Evolutionary conservation across 2,888 invertebrate genomes (phyloP), one percentile per base, ranked within the genome.

Genomic region (Hipparchia semele): DNA sequence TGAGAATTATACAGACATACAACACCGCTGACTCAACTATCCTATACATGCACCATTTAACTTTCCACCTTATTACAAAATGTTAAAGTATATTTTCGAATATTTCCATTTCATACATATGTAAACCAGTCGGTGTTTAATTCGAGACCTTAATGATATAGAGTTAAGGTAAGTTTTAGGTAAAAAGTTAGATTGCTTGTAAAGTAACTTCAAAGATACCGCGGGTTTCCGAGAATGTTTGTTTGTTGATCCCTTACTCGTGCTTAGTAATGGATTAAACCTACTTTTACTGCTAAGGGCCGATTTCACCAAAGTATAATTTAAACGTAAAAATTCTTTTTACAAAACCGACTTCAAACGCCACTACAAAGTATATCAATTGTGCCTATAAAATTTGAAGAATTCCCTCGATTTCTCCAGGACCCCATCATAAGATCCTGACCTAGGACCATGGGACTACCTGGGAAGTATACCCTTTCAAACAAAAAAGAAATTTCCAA

Each of bases 1-100:
- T 76, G 76, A 73, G 73, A 76, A 76, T 69, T 49, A 69, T 58
- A 68, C 68, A 39, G 75, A 73, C 62, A 76, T 54, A 73, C 73
- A 72, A 76, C 71, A 76, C 76, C 73, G 73, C 68, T 70, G 54
- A 65, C 70, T 72, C 74, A 66, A 68, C 60, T 53, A 2, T 65
- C 12, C 6, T n/a, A n/a, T 61, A 45, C 49, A 6, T 8, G 1
- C n/a, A n/a, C 9, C 60, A 23, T 67, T 60, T 4, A 45, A 67
- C 8, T 45, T 12, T 5, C 13, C 10, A 71, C 71, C 53, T 12
- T 67, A 53, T 53, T 9, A 1, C 23, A 2, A 9, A 5, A 0
- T 0, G 6, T 13, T 61, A 71, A 53, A 23, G 13, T 13, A 8
- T 3, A 12, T 10, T 9, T 59, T 60, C 4, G 1, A 39, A 33